phyloP scores from a whole-genome alignment of 2,888 invertebrate genomes.

The Phortica magna region DNA sequence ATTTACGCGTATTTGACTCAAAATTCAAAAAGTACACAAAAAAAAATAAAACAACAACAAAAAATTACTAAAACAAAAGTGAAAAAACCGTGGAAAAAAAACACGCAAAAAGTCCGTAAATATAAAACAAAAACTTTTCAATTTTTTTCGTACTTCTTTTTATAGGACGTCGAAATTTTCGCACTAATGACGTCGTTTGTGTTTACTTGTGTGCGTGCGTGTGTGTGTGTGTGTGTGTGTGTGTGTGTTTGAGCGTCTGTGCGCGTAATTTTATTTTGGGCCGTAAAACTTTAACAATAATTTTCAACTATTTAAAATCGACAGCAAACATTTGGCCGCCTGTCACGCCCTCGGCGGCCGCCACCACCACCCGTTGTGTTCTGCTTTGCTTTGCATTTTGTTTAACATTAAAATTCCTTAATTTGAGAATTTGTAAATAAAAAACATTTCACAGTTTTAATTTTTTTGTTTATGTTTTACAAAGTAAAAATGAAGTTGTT shows the following conservation, averaged over 20 bases:
- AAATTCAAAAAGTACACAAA: not conserved
- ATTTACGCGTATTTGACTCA: not conserved
- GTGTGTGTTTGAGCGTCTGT: not conserved
- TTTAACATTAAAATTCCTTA: slow-evolving; percentile 67
- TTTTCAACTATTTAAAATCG: slow-evolving; percentile 57
- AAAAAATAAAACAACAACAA: not conserved
- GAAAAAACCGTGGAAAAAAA: not conserved
- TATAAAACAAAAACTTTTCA: not conserved
- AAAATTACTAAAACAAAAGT: not conserved
- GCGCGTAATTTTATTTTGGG: not conserved
- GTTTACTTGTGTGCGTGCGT: slow-evolving; percentile 48
- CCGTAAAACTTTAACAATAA: slow-evolving; percentile 20
- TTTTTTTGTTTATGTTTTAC: slow-evolving; percentile 7
- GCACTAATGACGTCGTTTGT: slow-evolving; percentile 68
- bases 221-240: not conserved
- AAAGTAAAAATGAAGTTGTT: not conserved
- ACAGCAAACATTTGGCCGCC: not conserved
- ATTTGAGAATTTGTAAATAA: slow-evolving; percentile 34
- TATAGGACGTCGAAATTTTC: slow-evolving; percentile 43
- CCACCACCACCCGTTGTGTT: not conserved
- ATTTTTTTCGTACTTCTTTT: slow-evolving; percentile 30
- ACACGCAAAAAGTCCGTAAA: slow-evolving; percentile 4
- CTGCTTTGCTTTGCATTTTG: slow-evolving; percentile 57
- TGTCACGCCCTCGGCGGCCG: not conserved
- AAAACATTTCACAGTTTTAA: not conserved